Base-by-base conservation (phyloP, 37 sponge, comb jelly and placozoan species). In the Ianthella basta region DNA sequence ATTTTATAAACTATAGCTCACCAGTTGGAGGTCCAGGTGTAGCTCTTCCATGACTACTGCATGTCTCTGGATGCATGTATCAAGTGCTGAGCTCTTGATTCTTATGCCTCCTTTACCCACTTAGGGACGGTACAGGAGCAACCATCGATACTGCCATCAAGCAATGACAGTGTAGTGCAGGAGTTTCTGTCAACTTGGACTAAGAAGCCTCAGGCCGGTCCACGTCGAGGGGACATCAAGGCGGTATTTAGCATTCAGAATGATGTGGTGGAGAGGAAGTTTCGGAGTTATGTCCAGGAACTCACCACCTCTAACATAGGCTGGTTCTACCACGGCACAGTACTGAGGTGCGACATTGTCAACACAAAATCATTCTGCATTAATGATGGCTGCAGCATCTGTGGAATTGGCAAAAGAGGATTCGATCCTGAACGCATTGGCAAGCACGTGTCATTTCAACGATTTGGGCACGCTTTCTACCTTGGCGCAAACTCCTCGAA, bases 251-350 rank as follows among this genome's bases (percentile, higher is more conserved):
- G 37, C 25, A 72, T 72, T 34, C 39, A 14, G 0, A 87, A 85
- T 54, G 18, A 39, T 55, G 34, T 4, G 34, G 55, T 88, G 21
- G 41, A 77, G 36, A 18, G 41, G 21, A 80, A 27, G 19, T 91
- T 89, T 78, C 23, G 77, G 0, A 24, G 33, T 5, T 91, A 91
- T 67, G 64, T 25, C 0, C 1, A 19, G 30, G 35, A 32, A 0
- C 57, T 93, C 23, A 16, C 29, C 16, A 30, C 25, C 0, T 23
- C 56, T 18, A 73, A 68, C 55, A 56, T 83, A 15, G 92, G 87
- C 29, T 38, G 87, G 40, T 68, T 89, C 54, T 95, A 86, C 39
- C 95, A 95, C 85, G 95, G 95, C 12, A 95, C 95, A 14, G 80
- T 59, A 24, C 66, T 95, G 29, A 77, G 29, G 50, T 95, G 95